phyloP scores from a whole-genome alignment of 2,113 vertebrate genomes.

The Apodemus sylvaticus region DNA sequence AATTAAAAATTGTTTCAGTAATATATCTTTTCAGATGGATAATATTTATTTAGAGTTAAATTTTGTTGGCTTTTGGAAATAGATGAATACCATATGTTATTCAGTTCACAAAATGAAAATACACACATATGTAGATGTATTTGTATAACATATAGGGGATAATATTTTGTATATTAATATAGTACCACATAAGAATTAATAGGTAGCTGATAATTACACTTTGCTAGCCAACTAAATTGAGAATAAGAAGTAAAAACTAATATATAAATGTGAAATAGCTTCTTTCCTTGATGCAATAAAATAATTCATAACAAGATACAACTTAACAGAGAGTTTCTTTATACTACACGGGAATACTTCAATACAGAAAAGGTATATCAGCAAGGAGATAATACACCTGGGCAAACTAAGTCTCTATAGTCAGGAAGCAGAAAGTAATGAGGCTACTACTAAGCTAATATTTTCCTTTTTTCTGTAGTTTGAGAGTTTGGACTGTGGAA shows the following conservation, averaged over 20 bases:
- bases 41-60: conserved; percentile 65
- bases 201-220: neutral
- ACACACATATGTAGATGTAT: neutral
- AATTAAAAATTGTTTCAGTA: conserved; percentile 60
- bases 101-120: neutral
- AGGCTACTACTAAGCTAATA: rapidly evolving
- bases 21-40: conserved; percentile 55
- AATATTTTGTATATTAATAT: neutral
- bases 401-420: neutral
- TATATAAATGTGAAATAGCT: neutral
- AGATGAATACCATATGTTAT: neutral
- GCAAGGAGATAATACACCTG: neutral
- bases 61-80: conserved; percentile 68
- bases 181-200: conserved; percentile 12
- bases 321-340: neutral
- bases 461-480: too few relatives aligned
- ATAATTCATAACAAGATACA: neutral
- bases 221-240: neutral
- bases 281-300: neutral
- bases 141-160: neutral
- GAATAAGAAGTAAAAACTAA: neutral
- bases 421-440: neutral
- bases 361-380: neutral
- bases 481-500: neutral
- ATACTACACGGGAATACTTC: neutral